A percentile compares a stretch with the other conserved stretches of the same genome.
Conservation (phyloP, 2,797 vertebrate genomes). For the Oceanodroma leucorhoa region DNA sequence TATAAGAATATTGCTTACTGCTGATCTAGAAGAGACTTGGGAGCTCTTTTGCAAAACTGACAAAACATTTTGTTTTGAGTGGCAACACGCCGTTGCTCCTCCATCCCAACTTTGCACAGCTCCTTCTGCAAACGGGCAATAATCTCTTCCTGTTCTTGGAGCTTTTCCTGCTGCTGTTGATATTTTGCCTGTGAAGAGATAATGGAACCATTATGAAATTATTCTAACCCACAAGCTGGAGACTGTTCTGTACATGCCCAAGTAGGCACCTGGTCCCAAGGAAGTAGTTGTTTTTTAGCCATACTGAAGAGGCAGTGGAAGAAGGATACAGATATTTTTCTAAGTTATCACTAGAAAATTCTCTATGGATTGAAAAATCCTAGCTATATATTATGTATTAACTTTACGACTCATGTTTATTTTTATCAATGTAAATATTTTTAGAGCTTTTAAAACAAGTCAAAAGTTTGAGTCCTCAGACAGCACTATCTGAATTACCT, state of each 20-base stretch:
- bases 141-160: slow-evolving; percentile 74
- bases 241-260: background rate
- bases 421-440: background rate
- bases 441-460: background rate
- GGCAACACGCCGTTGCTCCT: slow-evolving; percentile 75
- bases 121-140: slow-evolving; percentile 79
- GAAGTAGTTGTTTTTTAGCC: background rate
- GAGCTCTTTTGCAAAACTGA: slow-evolving; percentile 73
- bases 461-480: background rate
- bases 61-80: slow-evolving; percentile 78
- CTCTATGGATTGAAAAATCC: background rate
- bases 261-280: background rate
- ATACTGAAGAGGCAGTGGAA: background rate
- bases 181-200: slow-evolving; percentile 70
- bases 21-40: slow-evolving; percentile 74
- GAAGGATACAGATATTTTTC: background rate
- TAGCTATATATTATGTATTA: background rate
- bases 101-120: slow-evolving; percentile 70
- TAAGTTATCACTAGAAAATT: background rate
- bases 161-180: slow-evolving; percentile 75
- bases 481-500: slow-evolving; percentile 64
- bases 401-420: background rate
- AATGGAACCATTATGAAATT: background rate
- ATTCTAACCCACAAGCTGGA: background rate
- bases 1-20: slow-evolving; percentile 68